Conservation (phyloP, 1,140 invertebrate genomes). For the Danaus melanippus region DNA sequence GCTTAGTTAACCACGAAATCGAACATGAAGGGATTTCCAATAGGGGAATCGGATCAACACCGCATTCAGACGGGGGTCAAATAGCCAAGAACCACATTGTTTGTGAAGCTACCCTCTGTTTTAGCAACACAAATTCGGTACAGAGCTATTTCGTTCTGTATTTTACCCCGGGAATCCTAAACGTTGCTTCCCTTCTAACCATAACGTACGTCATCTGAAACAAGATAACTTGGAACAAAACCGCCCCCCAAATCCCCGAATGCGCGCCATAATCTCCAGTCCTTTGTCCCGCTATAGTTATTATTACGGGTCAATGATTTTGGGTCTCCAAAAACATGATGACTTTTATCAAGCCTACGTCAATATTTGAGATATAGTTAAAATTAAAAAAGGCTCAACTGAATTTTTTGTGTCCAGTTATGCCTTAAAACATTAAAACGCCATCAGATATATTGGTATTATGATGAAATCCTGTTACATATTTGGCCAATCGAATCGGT, state of each 20-base stretch:
- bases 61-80: conserved; percentile 51
- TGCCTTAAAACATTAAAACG: too few relatives aligned
- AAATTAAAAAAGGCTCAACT: too few relatives aligned
- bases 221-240: conserved; percentile 29
- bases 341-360: too few relatives aligned
- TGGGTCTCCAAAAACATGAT: conserved; percentile 27
- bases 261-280: conserved; percentile 48
- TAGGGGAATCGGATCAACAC: conserved; percentile 53
- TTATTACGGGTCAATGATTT: conserved; percentile 57
- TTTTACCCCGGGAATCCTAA: too few relatives aligned
- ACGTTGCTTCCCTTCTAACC: neutral
- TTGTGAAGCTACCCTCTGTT: conserved; percentile 9
- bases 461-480: too few relatives aligned
- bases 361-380: too few relatives aligned
- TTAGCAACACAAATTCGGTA: too few relatives aligned
- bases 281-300: conserved; percentile 53
- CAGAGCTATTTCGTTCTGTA: too few relatives aligned
- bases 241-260: conserved; percentile 42
- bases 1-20: conserved; percentile 50
- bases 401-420: too few relatives aligned
- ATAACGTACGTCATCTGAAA: conserved; percentile 34
- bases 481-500: conserved; percentile 21
- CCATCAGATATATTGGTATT: too few relatives aligned
- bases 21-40: conserved; percentile 50
- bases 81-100: conserved; percentile 34